Conservation (phyloP, 2,797 vertebrate genomes). For the Manis javanica region DNA sequence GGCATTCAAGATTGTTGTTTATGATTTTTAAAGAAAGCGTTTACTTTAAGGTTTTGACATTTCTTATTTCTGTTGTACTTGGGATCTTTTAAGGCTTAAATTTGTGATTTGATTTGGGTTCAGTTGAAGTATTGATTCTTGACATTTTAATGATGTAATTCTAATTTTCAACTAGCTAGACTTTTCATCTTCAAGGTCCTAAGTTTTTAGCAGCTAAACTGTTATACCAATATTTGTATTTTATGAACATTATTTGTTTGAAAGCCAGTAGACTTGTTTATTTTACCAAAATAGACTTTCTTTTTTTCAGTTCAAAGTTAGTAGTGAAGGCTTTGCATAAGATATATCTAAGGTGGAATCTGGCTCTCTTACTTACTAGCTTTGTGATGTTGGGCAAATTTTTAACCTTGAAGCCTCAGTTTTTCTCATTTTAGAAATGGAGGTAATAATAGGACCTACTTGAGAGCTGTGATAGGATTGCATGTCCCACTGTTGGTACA, state of each 20-base stretch:
- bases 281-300: neutral
- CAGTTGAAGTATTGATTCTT: neutral
- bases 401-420: neutral
- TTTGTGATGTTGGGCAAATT: neutral
- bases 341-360: neutral
- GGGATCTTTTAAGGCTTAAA: neutral
- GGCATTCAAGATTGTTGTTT: slow-evolving; percentile 16
- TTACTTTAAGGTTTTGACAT: neutral
- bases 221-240: neutral
- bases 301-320: slow-evolving; percentile 26
- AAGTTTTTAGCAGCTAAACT: neutral
- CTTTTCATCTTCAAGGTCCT: neutral
- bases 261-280: neutral
- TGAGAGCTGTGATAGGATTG: neutral
- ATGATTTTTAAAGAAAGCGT: neutral
- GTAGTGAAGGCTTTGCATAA: slow-evolving; percentile 28
- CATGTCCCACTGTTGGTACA: neutral
- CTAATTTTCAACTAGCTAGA: slow-evolving; percentile 2
- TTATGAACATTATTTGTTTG: slow-evolving; percentile 13
- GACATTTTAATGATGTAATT: slow-evolving; percentile 40
- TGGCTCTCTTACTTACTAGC: neutral
- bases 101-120: slow-evolving; percentile 26
- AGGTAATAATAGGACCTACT: neutral
- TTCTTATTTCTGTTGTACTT: slow-evolving; percentile 15
- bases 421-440: slow-evolving; percentile 16